phyloP scores from a whole-genome alignment of 2,888 invertebrate species.

The Priocnemis perturbator region DNA sequence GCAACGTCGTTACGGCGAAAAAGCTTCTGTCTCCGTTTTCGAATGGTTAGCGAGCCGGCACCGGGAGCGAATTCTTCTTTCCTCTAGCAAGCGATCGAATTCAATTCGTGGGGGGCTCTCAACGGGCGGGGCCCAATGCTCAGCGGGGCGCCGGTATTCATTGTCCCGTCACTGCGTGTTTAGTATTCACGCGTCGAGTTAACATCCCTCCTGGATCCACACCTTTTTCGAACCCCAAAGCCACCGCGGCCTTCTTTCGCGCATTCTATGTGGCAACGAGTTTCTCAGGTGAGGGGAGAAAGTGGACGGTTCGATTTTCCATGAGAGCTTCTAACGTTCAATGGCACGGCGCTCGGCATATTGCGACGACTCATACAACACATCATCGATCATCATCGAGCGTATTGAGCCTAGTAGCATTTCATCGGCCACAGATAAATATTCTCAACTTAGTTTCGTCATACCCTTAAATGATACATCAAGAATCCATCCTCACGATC shows the following conservation, averaged over 20 bases:
- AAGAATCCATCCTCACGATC: too few relatives aligned
- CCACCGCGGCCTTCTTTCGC: neutral
- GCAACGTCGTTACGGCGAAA: too few relatives aligned
- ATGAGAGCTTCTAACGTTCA: neutral
- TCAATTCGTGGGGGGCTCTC: constrained; percentile 59
- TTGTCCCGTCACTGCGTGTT: constrained; percentile 64
- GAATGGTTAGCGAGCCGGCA: too few relatives aligned
- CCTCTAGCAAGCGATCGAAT: constrained; percentile 31
- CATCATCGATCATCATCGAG: too few relatives aligned
- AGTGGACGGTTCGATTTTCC: neutral
- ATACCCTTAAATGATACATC: too few relatives aligned
- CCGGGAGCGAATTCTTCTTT: neutral
- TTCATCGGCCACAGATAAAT: too few relatives aligned
- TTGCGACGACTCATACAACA: too few relatives aligned
- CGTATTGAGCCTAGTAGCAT: too few relatives aligned
- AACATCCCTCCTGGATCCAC: constrained; percentile 44
- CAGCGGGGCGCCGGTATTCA: constrained; percentile 60
- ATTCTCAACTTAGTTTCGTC: too few relatives aligned
- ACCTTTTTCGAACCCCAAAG: neutral
- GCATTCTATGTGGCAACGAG: neutral
- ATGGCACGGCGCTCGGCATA: too few relatives aligned
- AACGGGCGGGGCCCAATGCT: constrained; percentile 59
- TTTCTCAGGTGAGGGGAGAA: too few relatives aligned
- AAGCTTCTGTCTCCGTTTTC: too few relatives aligned
- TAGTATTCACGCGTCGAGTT: constrained; percentile 65